Percentiles rank a stretch among this genome's conserved stretches.
Conservation (phyloP, 2,797 vertebrate genomes). For the Protosalanx chinensis region DNA sequence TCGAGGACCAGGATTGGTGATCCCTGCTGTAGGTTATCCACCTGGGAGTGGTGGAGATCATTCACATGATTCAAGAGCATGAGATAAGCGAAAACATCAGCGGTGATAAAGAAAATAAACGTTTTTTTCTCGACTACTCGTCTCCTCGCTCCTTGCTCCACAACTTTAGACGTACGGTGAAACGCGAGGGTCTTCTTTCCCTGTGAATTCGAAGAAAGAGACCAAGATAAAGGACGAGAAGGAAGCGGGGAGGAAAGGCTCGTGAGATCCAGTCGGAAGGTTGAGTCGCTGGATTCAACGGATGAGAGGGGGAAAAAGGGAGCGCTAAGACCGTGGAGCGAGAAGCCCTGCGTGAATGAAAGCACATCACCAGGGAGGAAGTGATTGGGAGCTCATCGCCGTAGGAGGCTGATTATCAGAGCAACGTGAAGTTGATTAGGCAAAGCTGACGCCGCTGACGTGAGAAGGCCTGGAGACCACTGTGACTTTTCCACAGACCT, state of each 20-base stretch:
- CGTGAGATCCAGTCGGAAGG: neutral
- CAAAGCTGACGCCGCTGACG: neutral
- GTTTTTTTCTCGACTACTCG: too few species aligned
- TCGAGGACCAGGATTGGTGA: too few species aligned
- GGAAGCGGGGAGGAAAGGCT: neutral
- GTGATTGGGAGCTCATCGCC: neutral
- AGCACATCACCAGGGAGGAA: slow-evolving; percentile 1
- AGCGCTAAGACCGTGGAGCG: neutral
- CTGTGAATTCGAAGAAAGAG: neutral
- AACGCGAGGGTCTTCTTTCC: too few species aligned
- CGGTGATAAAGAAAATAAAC: too few species aligned
- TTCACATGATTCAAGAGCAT: too few species aligned
- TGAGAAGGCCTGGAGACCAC: neutral
- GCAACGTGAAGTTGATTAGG: slow-evolving; percentile 1
- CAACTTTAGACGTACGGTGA: neutral
- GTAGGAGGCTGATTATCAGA: neutral
- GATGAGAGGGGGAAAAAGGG: neutral
- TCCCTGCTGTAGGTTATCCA: too few species aligned
- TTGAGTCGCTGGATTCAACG: too few species aligned
- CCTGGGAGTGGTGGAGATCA: too few species aligned
- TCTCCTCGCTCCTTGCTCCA: neutral
- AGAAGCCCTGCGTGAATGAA: neutral
- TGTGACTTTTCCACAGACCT: neutral
- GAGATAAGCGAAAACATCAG: too few species aligned
- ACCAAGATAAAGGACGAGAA: neutral